phyloP scores from a whole-genome alignment of 1,140 invertebrate genomes.

The Hyposmocoma kahamanoa region DNA sequence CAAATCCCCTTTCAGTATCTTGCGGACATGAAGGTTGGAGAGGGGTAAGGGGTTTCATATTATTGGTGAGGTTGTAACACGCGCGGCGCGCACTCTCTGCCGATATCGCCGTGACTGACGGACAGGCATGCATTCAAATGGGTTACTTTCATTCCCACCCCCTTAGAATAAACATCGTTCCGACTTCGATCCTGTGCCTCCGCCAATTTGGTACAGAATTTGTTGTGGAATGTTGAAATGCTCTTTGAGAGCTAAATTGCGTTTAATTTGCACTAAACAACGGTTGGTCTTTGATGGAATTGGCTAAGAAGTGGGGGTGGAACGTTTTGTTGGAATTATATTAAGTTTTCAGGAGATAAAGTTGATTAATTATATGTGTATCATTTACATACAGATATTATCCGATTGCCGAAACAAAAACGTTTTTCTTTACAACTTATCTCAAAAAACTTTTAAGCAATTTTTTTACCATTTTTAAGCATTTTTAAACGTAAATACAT shows the following conservation, averaged over 20 bases:
- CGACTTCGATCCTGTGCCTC: constrained; percentile 43
- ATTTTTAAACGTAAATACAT: no score
- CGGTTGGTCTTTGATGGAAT: constrained; percentile 42
- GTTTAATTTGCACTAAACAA: constrained; percentile 68
- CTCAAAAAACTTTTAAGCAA: no score
- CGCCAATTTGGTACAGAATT: constrained; percentile 66
- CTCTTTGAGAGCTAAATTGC: constrained; percentile 63
- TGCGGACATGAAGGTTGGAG: no score
- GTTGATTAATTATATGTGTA: no score
- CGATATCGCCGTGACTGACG: constrained; percentile 79
- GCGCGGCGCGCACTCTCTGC: constrained; percentile 45
- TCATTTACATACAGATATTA: no score
- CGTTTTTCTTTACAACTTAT: no score
- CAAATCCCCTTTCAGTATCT: no score
- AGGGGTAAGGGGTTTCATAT: no score
- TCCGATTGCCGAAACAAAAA: no score
- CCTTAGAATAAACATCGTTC: constrained; percentile 57
- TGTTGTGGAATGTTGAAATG: constrained; percentile 63
- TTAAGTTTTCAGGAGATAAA: no score
- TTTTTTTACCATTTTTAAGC: no score
- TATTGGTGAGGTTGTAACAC: constrained; percentile 37
- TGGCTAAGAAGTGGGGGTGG: constrained; percentile 17
- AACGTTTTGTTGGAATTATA: constrained; percentile 21
- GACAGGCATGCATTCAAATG: constrained; percentile 82
- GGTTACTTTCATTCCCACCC: constrained; percentile 75